Conservation (phyloP, 2,888 invertebrate genomes). For the Hesperia comma region DNA sequence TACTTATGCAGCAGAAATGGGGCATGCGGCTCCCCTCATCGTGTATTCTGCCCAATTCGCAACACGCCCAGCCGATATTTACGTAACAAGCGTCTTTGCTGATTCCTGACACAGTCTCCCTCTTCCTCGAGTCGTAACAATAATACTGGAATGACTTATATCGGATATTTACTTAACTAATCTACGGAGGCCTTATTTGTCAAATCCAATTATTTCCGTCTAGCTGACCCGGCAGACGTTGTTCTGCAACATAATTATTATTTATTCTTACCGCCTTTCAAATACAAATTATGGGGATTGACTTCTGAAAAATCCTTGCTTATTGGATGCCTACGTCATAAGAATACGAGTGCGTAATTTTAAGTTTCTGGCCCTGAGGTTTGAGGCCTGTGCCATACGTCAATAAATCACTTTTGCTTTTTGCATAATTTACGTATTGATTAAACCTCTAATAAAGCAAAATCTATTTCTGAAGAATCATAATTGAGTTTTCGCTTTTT, state of each 20-base stretch:
- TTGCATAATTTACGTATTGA: too few species aligned
- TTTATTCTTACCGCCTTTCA: too few species aligned
- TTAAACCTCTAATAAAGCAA: slow-evolving; percentile 26
- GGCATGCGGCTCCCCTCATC: slow-evolving; percentile 75
- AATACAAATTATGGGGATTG: too few species aligned
- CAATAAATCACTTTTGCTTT: too few species aligned
- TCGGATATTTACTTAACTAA: slow-evolving; percentile 32
- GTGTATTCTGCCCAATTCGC: slow-evolving; percentile 79
- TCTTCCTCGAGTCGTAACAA: slow-evolving; percentile 50
- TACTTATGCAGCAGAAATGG: slow-evolving; percentile 69
- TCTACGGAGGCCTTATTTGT: slow-evolving; percentile 29
- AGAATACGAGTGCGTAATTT: too few species aligned
- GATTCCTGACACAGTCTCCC: slow-evolving; percentile 72
- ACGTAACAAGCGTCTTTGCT: slow-evolving; percentile 76
- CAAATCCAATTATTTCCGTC: slow-evolving; percentile 34
- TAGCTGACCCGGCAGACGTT: too few species aligned
- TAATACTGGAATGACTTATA: slow-evolving; percentile 32
- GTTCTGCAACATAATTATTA: too few species aligned
- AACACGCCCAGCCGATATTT: slow-evolving; percentile 80
- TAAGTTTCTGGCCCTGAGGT: too few species aligned
- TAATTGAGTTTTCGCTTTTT: too few species aligned
- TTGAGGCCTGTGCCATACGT: too few species aligned
- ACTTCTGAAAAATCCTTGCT: too few species aligned
- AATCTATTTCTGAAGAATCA: slow-evolving; percentile 11
- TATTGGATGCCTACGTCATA: too few species aligned